These are phyloP conservation scores for Sitobion miscanthi DNA, from an alignment of 1,140 invertebrate genomes.

Conservation along the genomic window DNA sequence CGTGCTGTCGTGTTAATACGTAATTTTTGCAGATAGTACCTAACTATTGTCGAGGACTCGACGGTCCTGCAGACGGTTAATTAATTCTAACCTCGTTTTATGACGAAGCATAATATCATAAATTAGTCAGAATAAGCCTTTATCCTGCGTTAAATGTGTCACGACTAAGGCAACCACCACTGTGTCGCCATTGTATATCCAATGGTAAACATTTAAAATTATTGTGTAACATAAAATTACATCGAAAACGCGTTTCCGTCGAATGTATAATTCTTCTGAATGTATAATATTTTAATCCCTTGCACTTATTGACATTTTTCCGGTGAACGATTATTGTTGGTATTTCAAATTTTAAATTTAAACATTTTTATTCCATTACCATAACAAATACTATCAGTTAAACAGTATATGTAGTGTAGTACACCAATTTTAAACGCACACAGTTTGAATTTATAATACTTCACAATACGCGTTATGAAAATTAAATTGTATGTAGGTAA, in stretches of 20 bases:
- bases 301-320: not conserved
- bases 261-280: not conserved
- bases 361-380: not conserved
- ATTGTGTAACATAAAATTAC: not conserved
- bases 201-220: not conserved
- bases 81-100: constrained; percentile 34
- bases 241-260: not conserved
- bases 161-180: not conserved
- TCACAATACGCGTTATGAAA: too few species aligned
- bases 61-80: not conserved
- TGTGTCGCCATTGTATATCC: not conserved
- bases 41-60: not conserved
- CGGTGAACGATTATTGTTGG: not conserved
- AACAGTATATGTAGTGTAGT: too few species aligned
- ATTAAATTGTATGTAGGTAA: too few species aligned
- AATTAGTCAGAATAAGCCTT: not conserved
- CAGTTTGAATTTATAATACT: not conserved
- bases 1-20: not conserved
- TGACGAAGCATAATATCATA: not conserved
- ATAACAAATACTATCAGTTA: not conserved
- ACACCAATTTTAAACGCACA: not conserved
- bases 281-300: not conserved
- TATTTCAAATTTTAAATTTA: not conserved
- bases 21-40: not conserved
- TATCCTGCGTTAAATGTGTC: not conserved